These are phyloP conservation scores for Phaethon lepturus DNA, from an alignment of 2,113 vertebrate genomes.

Conservation along the genomic window DNA sequence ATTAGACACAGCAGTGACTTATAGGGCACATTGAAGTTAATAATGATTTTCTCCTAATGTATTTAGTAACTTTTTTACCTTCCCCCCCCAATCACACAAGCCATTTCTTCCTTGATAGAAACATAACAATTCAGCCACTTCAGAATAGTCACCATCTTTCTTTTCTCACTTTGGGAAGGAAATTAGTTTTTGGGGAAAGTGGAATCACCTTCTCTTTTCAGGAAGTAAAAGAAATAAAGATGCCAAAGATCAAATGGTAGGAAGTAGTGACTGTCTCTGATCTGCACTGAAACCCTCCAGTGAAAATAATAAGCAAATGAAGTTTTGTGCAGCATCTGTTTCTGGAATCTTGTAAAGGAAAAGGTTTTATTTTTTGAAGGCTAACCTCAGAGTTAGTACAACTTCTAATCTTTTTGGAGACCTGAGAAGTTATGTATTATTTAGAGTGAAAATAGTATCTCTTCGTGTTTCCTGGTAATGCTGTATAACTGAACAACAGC, in stretches of 20 bases:
- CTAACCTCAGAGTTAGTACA: not conserved
- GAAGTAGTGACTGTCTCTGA: not conserved
- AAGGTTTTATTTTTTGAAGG: not conserved
- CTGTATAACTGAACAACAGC: not conserved
- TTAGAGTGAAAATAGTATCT: not conserved
- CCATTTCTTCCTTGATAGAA: not conserved
- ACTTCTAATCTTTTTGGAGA: not conserved
- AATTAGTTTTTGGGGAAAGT: not conserved
- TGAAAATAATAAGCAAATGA: not conserved
- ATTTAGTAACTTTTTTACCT: not conserved
- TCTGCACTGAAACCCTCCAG: not conserved
- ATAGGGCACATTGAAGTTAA: not conserved
- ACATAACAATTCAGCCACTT: not conserved
- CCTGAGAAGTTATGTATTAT: not conserved
- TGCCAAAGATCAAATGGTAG: not conserved
- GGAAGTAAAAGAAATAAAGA: conserved; percentile 13
- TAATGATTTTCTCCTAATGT: not conserved
- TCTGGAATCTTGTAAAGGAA: not conserved
- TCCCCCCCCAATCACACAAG: not conserved
- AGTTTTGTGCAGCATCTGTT: not conserved
- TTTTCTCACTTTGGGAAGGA: not conserved
- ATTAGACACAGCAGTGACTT: not conserved
- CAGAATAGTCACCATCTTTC: not conserved
- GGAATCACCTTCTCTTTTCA: not conserved
- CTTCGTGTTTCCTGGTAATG: not conserved